Base-by-base conservation (phyloP, 2,113 vertebrate species). In the Seriola quinqueradiata region DNA sequence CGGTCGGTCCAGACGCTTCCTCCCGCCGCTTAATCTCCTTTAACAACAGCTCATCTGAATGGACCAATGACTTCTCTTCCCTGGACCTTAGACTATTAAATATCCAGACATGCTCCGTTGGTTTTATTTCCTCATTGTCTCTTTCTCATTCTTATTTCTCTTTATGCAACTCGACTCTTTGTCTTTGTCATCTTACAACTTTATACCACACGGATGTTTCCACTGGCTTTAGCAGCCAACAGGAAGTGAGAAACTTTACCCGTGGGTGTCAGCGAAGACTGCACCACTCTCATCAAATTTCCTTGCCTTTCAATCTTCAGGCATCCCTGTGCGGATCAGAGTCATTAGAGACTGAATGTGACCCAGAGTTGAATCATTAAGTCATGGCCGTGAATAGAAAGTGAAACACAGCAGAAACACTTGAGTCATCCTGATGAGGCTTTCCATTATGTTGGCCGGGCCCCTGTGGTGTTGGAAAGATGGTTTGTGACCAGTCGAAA, bases 11-110 rank as follows among this genome's bases (percentile, higher is more conserved):
- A 38, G 23, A 19, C 54, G 36, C 55, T 76, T 66, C 67, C 16
- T 60, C 52, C 3, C 36, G n/a, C 9, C 36, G 17, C 46, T 40
- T 66, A 63, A 58, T 79, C 70, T 79, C 42, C 8, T 34, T 65
- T 5, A 19, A 57, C 36, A 68, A 12, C 19, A 66, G 59, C 42
- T 71, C 13, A 28, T 54, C 13, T 70, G 40, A 52, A 66, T 36
- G 52, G 21, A 21, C 57, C 64, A 28, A 14, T 44, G 16, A 70
- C 32, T 52, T 70, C 50, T 28, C 5, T 34, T 17, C 14, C 50
- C 25, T 54, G 9, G 17, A 32, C 36, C 50, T 40, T 11, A 17
- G 32, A 72, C 44, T 59, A 34, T 44, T 54, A 25, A 75, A 19
- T 70, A 21, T 34, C 32, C 14, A 48, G 1, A 81, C 42, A n/a